A percentile compares a stretch with the other conserved stretches of the same genome.
Conservation (phyloP, 2,888 invertebrate species). For the Terebella lapidaria region DNA sequence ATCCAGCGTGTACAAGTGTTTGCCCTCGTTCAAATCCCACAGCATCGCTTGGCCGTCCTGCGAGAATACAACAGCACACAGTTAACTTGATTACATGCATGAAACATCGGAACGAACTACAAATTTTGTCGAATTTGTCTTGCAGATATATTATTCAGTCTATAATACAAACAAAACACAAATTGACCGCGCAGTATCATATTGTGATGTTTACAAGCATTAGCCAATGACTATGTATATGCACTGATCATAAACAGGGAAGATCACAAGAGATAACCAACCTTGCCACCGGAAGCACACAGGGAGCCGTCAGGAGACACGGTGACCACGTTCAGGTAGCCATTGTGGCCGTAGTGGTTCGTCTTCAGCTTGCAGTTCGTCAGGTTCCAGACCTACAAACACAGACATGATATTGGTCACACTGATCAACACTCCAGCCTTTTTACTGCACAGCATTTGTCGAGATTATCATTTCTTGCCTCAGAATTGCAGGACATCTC, state of each 20-base stretch:
- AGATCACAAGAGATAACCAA: constrained; percentile 43
- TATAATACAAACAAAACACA: too few relatives aligned
- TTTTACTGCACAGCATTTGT: too few relatives aligned
- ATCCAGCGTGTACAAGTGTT: constrained; percentile 96
- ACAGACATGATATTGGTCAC: too few relatives aligned
- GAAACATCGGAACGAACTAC: background rate
- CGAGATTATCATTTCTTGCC: too few relatives aligned
- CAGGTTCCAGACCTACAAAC: constrained; percentile 85
- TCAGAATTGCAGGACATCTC: background rate
- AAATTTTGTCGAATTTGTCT: background rate
- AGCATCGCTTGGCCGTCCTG: constrained; percentile 97
- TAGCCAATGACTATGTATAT: too few relatives aligned
- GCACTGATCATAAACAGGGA: too few relatives aligned
- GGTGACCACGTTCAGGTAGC: constrained; percentile 96
- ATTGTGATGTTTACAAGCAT: too few relatives aligned
- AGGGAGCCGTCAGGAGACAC: constrained; percentile 99
- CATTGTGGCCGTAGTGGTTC: constrained; percentile 94
- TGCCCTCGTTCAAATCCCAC: constrained; percentile 99
- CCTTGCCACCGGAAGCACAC: constrained; percentile 98
- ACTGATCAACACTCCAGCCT: too few relatives aligned
- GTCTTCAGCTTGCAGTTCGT: constrained; percentile 98
- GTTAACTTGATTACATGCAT: too few relatives aligned
- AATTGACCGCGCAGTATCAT: too few relatives aligned
- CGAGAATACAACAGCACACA: constrained; percentile 10
- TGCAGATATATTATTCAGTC: background rate